phyloP scores from a whole-genome alignment of 2,888 invertebrate species.

The Eumerus sabulonum region DNA sequence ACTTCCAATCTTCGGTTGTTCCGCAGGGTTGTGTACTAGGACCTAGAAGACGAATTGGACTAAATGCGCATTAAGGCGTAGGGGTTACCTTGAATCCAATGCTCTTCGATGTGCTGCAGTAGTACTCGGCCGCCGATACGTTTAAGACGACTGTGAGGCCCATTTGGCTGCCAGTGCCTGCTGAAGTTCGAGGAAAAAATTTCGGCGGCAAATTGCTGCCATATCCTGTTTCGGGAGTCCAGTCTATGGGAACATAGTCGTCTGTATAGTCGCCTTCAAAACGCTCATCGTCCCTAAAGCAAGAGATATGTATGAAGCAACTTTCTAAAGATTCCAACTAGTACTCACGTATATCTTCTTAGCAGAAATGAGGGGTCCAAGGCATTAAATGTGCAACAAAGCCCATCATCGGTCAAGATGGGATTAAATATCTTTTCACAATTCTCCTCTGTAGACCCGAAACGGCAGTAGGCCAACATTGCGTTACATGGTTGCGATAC shows the following conservation, averaged over 20 bases:
- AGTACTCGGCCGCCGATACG: slow-evolving; percentile 86
- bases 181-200: slow-evolving; percentile 81
- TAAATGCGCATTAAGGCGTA: neutral
- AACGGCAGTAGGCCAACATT: slow-evolving; percentile 86
- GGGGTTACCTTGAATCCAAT: slow-evolving; percentile 76
- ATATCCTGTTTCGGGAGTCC: slow-evolving; percentile 89
- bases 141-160: slow-evolving; percentile 87
- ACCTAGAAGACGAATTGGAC: slow-evolving; percentile 80
- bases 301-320: neutral
- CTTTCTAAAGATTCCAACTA: neutral
- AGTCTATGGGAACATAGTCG: slow-evolving; percentile 80
- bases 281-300: slow-evolving; percentile 73
- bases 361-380: slow-evolving; percentile 86
- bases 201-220: slow-evolving; percentile 77
- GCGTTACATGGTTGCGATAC: slow-evolving; percentile 86
- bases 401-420: slow-evolving; percentile 89
- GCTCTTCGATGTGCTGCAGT: slow-evolving; percentile 88
- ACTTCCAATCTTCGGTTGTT: slow-evolving; percentile 88
- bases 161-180: slow-evolving; percentile 86
- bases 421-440: slow-evolving; percentile 87
- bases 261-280: slow-evolving; percentile 67
- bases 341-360: slow-evolving; percentile 83
- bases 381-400: slow-evolving; percentile 92
- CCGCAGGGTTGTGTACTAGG: slow-evolving; percentile 88
- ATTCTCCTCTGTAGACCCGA: slow-evolving; percentile 82